Evolutionary conservation across 2,888 invertebrate species (phyloP), one percentile per base, ranked within the genome.

Genomic region (Orgyia antiqua): DNA sequence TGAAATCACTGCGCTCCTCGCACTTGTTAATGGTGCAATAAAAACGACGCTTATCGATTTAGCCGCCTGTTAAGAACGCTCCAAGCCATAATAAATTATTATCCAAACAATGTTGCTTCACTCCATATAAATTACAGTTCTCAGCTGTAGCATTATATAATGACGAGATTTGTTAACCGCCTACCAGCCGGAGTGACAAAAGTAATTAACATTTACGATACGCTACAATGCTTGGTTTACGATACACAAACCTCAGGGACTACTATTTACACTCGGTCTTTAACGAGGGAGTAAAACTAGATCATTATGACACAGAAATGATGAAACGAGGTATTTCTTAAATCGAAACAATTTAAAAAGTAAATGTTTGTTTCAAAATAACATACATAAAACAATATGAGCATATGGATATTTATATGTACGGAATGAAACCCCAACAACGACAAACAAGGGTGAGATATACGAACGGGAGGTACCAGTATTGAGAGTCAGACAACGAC

Each of bases 201-300:
- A 79, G 77, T 79, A 80, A 82, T 84, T 82, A 83, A 78, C 80
- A 82, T 76, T 79, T 74, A 73, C 75, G 72, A 78, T 78, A 76
- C 68, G 74, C 72, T 69, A 61, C 67, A 74, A 8, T 62, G 62
- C 59, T 58, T 63, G 68, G 71, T 71, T 78, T 77, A 76, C 69
- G 73, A 62, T 53, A 59, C 57, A 62, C 68, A 67, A 72, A 74
- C 72, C 76, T 72, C 55, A 55, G 66, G 60, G 60, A 59, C 55
- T 51, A 39, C 47, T 43, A 48, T 56, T 56, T 50, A 62, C 58
- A 50, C 50, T 47, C 47, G 40, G 38, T 52, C 45, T 63, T 66
- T 71, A 75, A 76, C 68, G 66, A 67, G 68, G 63, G 64, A 68
- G 65, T 52, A 55, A 50, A 64, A 63, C 48, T 59, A 53, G 55